These are phyloP conservation scores for Siderastrea siderea DNA, from an alignment of 92 coral and sea anemone species.

Conservation along the genomic window DNA sequence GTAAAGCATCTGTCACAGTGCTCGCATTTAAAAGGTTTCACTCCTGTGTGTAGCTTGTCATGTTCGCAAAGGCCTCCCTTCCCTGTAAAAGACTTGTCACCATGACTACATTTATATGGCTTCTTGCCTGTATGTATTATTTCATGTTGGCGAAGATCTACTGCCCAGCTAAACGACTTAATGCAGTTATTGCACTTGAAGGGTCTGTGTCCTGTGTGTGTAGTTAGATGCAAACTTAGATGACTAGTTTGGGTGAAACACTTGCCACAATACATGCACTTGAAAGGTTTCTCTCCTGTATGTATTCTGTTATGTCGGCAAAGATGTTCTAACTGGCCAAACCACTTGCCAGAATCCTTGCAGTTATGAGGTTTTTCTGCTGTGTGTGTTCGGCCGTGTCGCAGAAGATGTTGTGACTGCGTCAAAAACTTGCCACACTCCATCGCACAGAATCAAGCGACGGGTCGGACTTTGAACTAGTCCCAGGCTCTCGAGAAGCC, in stretches of 20 bases:
- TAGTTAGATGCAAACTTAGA: not conserved
- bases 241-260: not conserved
- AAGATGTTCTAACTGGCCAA: not conserved
- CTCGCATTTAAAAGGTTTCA: not conserved
- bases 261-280: not conserved
- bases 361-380: not conserved
- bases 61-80: not conserved
- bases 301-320: not conserved
- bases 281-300: not conserved
- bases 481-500: too few relatives aligned
- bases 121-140: not conserved
- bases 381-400: not conserved
- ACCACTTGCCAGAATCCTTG: not conserved
- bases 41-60: not conserved
- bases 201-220: not conserved
- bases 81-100: not conserved
- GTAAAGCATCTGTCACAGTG: not conserved
- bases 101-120: not conserved
- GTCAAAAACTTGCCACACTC: too few relatives aligned
- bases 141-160: not conserved
- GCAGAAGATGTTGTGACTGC: not conserved
- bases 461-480: too few relatives aligned
- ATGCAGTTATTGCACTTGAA: not conserved
- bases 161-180: not conserved
- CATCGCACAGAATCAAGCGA: too few relatives aligned